Evolutionary conservation across 1,140 invertebrate genomes (phyloP).

Genomic region (Nasonia vitripennis): DNA sequence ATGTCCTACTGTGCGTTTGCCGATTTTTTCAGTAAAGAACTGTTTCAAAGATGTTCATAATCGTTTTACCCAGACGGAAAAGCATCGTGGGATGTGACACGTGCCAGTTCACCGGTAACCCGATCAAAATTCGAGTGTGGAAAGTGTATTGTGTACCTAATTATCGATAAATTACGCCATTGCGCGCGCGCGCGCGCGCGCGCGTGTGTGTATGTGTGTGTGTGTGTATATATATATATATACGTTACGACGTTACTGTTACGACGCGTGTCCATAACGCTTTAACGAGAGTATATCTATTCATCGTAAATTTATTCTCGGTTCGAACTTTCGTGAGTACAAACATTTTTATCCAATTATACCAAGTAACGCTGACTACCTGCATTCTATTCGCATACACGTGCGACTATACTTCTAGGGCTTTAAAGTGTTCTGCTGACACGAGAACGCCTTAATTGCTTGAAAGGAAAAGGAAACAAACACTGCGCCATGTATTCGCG

Average conservation of each 20-base stretch:
- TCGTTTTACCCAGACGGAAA: no score
- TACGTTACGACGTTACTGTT: no score
- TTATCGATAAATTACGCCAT: no score
- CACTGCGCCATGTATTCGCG: background rate
- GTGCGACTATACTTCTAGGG: background rate
- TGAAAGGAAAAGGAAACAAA: background rate
- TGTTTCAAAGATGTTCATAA: no score
- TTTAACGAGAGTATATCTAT: background rate
- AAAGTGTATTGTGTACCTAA: background rate
- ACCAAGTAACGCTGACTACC: background rate
- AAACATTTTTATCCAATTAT: background rate
- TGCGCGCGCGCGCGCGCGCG: no score
- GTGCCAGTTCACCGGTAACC: no score
- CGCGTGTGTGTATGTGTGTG: no score
- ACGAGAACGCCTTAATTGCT: background rate
- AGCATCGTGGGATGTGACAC: background rate
- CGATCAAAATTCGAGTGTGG: no score
- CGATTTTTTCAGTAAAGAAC: no score
- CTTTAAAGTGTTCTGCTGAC: conserved; percentile 29
- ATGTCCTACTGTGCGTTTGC: background rate
- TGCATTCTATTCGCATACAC: background rate
- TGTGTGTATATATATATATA: no score
- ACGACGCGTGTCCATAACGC: background rate
- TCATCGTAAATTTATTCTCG: background rate
- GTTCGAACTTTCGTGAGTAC: background rate